phyloP scores from a whole-genome alignment of 92 coral and sea anemone genomes.

The Montipora capitata region DNA sequence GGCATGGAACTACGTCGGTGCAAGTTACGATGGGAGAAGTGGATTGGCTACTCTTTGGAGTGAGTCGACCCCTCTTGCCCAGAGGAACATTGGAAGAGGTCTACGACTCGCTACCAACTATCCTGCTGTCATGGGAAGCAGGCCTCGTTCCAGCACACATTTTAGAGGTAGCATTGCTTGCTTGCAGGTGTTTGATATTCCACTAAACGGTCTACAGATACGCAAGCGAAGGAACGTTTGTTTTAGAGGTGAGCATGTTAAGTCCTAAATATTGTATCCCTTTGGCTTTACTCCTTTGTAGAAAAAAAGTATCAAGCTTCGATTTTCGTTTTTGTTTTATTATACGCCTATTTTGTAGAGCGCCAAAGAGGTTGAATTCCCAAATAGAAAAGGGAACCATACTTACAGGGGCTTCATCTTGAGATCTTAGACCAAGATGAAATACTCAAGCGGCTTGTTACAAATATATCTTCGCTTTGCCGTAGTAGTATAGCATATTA shows the following conservation, averaged over 20 bases:
- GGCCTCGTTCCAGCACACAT: constrained; percentile 55
- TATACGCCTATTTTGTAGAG: no score
- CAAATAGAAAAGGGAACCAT: no score
- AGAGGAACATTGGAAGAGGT: constrained; percentile 78
- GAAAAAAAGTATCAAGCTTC: no score
- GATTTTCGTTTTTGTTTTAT: not conserved
- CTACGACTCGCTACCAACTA: constrained; percentile 79
- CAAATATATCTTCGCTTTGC: no score
- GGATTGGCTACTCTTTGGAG: constrained; percentile 83
- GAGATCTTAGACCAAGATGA: no score
- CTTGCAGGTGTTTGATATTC: constrained; percentile 77
- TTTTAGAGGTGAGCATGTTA: constrained; percentile 62
- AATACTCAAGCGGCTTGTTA: no score
- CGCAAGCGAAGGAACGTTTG: constrained; percentile 68
- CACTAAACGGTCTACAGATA: constrained; percentile 74
- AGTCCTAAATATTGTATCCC: no score
- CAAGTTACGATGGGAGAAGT: constrained; percentile 70
- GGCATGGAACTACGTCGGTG: constrained; percentile 76
- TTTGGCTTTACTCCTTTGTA: no score
- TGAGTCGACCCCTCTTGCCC: constrained; percentile 67
- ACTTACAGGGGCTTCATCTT: not conserved
- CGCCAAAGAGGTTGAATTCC: no score
- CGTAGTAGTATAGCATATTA: no score
- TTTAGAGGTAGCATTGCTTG: constrained; percentile 84
- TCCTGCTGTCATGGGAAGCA: constrained; percentile 84